A percentile compares a stretch with the other conserved stretches of the same genome.
These are phyloP conservation scores for Tympanuchus pallidicinctus DNA, from an alignment of 2,113 vertebrate genomes.

Conservation along the genomic window DNA sequence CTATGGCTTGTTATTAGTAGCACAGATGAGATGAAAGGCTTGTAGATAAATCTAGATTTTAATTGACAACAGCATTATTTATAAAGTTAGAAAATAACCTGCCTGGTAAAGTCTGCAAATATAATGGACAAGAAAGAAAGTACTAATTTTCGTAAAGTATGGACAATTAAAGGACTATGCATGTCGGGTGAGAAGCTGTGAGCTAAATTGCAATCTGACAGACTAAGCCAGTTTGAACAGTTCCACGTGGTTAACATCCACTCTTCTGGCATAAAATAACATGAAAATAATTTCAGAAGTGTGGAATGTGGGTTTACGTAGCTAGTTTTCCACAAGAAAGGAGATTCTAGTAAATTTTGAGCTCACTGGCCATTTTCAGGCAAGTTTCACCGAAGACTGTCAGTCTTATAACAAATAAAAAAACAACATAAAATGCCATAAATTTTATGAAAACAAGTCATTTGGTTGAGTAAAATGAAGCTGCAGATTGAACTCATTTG, in stretches of 20 bases:
- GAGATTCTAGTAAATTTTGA: neutral
- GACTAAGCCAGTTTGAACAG: neutral
- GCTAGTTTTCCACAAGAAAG: neutral
- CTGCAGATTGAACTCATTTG: neutral
- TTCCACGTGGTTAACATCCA: neutral
- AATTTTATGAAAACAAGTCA: neutral
- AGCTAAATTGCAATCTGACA: neutral
- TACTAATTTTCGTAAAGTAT: neutral
- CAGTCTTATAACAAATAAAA: neutral
- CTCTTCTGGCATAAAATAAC: neutral
- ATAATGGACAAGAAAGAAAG: neutral
- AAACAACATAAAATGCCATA: neutral
- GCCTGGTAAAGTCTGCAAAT: neutral
- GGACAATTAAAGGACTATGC: neutral
- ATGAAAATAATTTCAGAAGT: neutral
- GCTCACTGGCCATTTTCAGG: neutral
- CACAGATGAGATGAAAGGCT: neutral
- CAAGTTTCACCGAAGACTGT: neutral
- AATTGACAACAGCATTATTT: neutral
- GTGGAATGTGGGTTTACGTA: neutral
- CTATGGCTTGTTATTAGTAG: neutral
- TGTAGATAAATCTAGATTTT: neutral
- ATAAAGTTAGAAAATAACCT: neutral
- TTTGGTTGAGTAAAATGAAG: neutral
- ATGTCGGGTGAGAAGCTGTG: neutral